These are phyloP conservation scores for Halcyon malimbica DNA, from an alignment of 2,113 vertebrate genomes.

Conservation along the genomic window DNA sequence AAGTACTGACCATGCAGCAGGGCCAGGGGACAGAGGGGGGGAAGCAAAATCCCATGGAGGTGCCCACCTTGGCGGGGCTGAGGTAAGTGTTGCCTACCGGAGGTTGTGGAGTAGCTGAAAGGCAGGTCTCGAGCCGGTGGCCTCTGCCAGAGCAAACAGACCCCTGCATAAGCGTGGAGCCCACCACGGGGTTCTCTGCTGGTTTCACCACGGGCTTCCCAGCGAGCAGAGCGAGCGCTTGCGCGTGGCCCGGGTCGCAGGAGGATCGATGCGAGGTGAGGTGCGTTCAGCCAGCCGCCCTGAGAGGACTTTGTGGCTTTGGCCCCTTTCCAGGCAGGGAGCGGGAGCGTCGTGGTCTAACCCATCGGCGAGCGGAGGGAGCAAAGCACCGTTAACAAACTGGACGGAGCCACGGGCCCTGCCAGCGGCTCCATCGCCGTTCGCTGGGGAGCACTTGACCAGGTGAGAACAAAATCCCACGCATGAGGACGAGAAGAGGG, in stretches of 20 bases:
- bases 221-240: neutral
- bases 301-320: neutral
- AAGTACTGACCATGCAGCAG: neutral
- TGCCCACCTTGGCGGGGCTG: neutral
- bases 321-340: neutral
- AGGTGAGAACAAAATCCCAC: neutral
- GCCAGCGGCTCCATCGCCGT: neutral
- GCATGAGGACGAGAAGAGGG: neutral
- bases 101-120: neutral
- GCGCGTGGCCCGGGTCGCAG: neutral
- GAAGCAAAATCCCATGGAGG: neutral
- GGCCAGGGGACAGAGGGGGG: neutral
- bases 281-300: neutral
- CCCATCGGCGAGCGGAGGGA: fast-evolving
- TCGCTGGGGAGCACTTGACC: neutral
- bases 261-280: neutral
- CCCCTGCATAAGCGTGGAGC: neutral
- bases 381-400: neutral
- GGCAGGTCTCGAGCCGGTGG: too few species aligned
- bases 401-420: neutral
- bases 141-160: neutral
- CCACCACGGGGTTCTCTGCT: neutral
- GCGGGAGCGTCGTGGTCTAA: neutral
- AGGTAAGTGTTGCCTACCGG: neutral
- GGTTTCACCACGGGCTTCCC: neutral